These are phyloP conservation scores for Origma solitaria DNA, from an alignment of 2,113 vertebrate genomes.

Conservation along the genomic window DNA sequence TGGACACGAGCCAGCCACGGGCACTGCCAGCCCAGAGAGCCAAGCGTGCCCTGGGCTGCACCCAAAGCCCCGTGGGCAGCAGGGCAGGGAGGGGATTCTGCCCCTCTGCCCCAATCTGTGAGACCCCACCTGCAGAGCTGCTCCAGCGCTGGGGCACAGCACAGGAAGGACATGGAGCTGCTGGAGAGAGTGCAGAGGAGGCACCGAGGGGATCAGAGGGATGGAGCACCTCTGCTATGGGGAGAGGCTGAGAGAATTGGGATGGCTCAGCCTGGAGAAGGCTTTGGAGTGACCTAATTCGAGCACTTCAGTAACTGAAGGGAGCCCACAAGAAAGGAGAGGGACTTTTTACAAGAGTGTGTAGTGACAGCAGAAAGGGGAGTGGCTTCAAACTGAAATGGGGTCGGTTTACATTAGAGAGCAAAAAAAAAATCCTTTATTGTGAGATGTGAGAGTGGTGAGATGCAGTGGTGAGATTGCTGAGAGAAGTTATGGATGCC, in stretches of 20 bases:
- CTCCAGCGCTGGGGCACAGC: neutral
- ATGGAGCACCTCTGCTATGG: fast-evolving
- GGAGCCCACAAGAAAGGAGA: neutral
- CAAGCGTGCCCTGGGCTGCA: neutral
- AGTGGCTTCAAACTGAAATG: neutral
- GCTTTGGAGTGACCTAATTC: neutral
- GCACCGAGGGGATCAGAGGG: no score
- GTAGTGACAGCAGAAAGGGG: neutral
- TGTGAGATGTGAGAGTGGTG: neutral
- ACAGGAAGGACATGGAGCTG: no score
- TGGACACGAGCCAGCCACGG: neutral
- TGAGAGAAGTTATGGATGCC: no score
- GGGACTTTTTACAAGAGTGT: neutral
- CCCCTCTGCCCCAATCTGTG: neutral
- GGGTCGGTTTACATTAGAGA: neutral
- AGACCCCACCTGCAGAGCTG: neutral
- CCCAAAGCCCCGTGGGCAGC: neutral
- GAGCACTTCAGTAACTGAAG: neutral
- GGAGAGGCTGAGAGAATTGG: fast-evolving
- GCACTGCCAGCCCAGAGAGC: neutral
- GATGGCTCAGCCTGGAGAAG: neutral
- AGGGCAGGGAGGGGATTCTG: neutral
- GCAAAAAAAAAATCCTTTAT: neutral
- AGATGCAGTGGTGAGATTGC: no score
- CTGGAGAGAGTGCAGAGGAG: neutral